These are phyloP conservation scores for Tokudaia tokunoshimensis DNA, from an alignment of 2,797 vertebrate species.

Conservation along the genomic window DNA sequence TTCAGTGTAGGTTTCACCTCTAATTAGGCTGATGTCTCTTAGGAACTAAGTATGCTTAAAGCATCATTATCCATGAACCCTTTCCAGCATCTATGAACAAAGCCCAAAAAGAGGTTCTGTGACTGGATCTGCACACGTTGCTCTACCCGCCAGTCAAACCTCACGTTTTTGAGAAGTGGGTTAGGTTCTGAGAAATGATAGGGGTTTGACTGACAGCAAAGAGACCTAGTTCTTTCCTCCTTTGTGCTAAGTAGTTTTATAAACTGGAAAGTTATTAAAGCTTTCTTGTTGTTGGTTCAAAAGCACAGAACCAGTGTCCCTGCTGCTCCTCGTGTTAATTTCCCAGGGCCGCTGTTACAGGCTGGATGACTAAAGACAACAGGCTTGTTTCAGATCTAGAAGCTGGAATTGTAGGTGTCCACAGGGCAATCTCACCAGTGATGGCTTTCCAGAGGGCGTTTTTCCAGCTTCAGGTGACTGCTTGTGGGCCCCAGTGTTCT, in stretches of 20 bases:
- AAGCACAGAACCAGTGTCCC: neutral
- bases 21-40: slow-evolving; percentile 1
- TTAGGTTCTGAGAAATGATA: neutral
- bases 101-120: neutral
- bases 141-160: neutral
- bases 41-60: slow-evolving; percentile 13
- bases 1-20: slow-evolving; percentile 1
- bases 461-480: neutral
- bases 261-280: neutral
- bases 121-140: neutral
- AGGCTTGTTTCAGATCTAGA: neutral
- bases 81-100: neutral
- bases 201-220: neutral
- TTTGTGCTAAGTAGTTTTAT: neutral
- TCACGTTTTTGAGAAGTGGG: neutral
- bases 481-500: fast-evolving
- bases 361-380: neutral
- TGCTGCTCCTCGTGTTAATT: neutral
- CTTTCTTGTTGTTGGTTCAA: slow-evolving; percentile 25
- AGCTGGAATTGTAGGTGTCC: fast-evolving
- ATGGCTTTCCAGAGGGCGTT: neutral
- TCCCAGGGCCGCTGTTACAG: neutral
- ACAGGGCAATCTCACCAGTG: neutral
- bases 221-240: neutral
- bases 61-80: neutral